Evolutionary conservation across 2,888 invertebrate species (phyloP).

Genomic region (Brachyopa scutellaris): DNA sequence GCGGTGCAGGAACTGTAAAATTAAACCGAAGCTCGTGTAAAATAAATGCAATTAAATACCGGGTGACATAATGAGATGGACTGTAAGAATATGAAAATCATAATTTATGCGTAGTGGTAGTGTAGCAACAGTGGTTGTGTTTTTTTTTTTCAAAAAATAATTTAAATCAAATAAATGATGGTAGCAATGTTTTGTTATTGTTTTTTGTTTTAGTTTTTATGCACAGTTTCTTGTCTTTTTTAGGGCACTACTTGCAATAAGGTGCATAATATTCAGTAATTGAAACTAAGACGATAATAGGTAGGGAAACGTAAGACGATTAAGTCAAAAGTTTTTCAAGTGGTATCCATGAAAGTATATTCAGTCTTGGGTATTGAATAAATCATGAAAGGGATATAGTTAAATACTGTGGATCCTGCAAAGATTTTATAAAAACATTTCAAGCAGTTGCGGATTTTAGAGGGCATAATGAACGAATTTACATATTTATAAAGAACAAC

Average conservation of each 20-base stretch:
- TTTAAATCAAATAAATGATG: slow-evolving; percentile 31
- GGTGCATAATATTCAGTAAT: background rate
- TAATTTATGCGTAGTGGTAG: background rate
- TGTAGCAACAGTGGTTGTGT: background rate
- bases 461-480: background rate
- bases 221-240: background rate
- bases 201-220: background rate
- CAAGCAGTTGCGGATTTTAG: background rate
- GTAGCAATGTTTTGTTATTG: background rate
- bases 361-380: background rate
- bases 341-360: background rate
- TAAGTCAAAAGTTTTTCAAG: background rate
- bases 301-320: background rate
- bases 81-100: slow-evolving; percentile 6
- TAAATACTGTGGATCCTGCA: background rate
- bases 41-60: slow-evolving; percentile 25
- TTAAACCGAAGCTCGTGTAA: slow-evolving; percentile 38
- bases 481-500: background rate
- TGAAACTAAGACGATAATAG: background rate
- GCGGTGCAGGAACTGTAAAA: slow-evolving; percentile 80
- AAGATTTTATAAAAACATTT: background rate
- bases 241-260: background rate
- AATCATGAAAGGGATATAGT: background rate
- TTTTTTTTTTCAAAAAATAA: slow-evolving; percentile 1
- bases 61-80: slow-evolving; percentile 37